Conservation (phyloP, 2,113 vertebrate species). For the Aphyosemion australe region DNA sequence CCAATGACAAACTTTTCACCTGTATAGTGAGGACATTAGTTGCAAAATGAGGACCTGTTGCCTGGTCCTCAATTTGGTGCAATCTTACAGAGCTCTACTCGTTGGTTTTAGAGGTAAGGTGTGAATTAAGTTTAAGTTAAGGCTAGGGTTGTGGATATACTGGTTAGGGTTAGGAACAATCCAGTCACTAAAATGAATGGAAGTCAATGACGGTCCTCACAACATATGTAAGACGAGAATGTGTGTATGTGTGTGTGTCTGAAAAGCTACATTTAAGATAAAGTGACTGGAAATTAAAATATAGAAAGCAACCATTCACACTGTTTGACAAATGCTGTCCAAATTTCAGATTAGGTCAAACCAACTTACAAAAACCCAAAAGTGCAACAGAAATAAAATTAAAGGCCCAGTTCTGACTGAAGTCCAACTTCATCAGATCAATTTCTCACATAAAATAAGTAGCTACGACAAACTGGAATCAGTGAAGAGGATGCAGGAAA, state of each 20-base stretch:
- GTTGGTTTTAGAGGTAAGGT: too few species aligned
- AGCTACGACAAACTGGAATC: conserved; percentile 31
- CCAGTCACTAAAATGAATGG: too few species aligned
- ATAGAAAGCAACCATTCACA: conserved; percentile 39
- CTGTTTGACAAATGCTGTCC: conserved; percentile 31
- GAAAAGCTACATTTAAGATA: conserved; percentile 53
- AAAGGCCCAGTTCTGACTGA: conserved; percentile 53
- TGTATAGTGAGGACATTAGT: too few species aligned
- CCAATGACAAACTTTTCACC: too few species aligned
- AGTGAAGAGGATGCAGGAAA: conserved; percentile 35
- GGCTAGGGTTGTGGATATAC: too few species aligned
- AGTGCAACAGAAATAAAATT: conserved; percentile 64
- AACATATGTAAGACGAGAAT: too few species aligned
- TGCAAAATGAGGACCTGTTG: too few species aligned
- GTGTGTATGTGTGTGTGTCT: not conserved
- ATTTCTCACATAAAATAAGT: conserved; percentile 41
- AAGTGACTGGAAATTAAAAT: conserved; percentile 52
- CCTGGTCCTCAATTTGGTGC: too few species aligned
- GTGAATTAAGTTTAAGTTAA: too few species aligned
- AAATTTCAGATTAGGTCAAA: conserved; percentile 37
- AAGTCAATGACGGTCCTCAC: too few species aligned
- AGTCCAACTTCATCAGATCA: conserved; percentile 38
- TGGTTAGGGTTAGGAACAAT: too few species aligned
- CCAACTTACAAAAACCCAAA: conserved; percentile 21
- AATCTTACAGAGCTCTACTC: too few species aligned